These are phyloP conservation scores for Squalus acanthias DNA, from an alignment of 2,797 vertebrate genomes.

Conservation along the genomic window DNA sequence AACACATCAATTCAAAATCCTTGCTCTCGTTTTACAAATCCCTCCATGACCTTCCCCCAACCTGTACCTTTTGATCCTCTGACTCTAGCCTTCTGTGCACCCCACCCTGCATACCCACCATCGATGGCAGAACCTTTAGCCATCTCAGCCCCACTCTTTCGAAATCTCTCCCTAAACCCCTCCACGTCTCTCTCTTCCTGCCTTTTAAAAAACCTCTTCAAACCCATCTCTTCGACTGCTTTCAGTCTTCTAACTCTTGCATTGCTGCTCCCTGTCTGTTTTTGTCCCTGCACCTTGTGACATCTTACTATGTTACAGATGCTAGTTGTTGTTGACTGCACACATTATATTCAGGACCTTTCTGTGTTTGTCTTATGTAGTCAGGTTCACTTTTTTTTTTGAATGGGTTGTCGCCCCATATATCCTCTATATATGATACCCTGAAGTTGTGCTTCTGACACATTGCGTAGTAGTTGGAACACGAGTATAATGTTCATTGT, in stretches of 20 bases:
- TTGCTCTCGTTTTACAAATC: neutral
- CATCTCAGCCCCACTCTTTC: too few species aligned
- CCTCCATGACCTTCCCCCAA: neutral
- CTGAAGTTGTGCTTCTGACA: neutral
- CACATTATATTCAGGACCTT: neutral
- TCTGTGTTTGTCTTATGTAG: neutral
- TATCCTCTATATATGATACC: neutral
- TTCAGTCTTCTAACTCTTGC: neutral
- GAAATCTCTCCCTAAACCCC: neutral
- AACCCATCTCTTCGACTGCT: neutral
- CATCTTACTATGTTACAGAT: neutral
- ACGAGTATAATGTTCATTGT: neutral
- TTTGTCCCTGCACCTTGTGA: neutral
- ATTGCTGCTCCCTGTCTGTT: neutral
- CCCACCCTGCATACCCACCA: too few species aligned
- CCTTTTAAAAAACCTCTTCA: neutral
- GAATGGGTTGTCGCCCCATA: neutral
- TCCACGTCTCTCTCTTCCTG: neutral
- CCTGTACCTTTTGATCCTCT: too few species aligned
- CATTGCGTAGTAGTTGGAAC: neutral
- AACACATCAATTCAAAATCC: neutral
- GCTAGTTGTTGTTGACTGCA: neutral
- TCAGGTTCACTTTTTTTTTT: neutral
- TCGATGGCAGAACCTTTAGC: too few species aligned
- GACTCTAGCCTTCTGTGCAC: neutral